A percentile compares a stretch with the other conserved stretches of the same genome.
These are phyloP conservation scores for Biston stratarius DNA, from an alignment of 2,888 invertebrate species.

Conservation along the genomic window DNA sequence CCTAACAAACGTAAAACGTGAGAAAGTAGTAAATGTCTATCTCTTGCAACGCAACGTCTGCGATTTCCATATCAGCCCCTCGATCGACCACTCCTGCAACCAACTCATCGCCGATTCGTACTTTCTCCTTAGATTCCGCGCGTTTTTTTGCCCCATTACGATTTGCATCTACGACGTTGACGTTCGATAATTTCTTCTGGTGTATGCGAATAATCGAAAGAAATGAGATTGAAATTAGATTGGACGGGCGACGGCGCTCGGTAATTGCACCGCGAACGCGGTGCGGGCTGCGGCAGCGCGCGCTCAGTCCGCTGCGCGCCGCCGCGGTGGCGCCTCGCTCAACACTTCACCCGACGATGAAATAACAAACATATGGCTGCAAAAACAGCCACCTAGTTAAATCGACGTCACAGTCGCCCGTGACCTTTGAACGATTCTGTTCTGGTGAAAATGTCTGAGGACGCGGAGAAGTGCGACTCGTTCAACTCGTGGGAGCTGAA, in stretches of 20 bases:
- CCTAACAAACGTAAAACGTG: conserved; percentile 49
- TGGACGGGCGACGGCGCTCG: conserved; percentile 66
- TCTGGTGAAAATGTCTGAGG: conserved; percentile 76
- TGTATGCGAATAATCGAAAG: conserved; percentile 71
- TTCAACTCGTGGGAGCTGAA: conserved; percentile 84
- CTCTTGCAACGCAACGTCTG: conserved; percentile 24
- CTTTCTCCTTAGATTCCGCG: conserved; percentile 68
- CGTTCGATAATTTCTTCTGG: conserved; percentile 72
- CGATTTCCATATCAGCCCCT: conserved; percentile 47
- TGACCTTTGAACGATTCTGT: conserved; percentile 59
- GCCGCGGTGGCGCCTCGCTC: conserved; percentile 64
- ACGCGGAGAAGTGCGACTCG: conserved; percentile 77
- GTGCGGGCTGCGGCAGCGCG: conserved; percentile 40
- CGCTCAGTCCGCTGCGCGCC: conserved; percentile 65
- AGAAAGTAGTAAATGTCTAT: conserved; percentile 48
- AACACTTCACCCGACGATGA: conserved; percentile 44
- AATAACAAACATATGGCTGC: conserved; percentile 66
- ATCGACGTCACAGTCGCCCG: conserved; percentile 56
- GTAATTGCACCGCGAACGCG: conserved; percentile 62
- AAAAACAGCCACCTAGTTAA: conserved; percentile 57
- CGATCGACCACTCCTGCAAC: conserved; percentile 55
- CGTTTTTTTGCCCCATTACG: conserved; percentile 64
- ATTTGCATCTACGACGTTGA: conserved; percentile 57
- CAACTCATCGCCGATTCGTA: conserved; percentile 36
- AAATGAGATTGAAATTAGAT: conserved; percentile 79